Base-by-base conservation (phyloP, 2,888 invertebrate genomes). In the Caenorhabditis becei region DNA sequence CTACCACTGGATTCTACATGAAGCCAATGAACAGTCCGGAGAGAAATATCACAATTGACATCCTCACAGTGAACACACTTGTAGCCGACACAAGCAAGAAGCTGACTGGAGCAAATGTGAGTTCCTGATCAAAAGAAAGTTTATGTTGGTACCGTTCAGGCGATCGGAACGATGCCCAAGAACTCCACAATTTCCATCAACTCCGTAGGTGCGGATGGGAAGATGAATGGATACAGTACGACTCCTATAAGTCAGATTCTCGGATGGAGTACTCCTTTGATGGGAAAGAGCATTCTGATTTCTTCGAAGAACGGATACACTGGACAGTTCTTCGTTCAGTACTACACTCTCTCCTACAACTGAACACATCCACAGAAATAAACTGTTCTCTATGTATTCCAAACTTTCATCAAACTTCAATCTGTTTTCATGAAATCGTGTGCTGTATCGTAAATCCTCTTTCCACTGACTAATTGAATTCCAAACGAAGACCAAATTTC, bases 1-100 rank as follows among this genome's bases (percentile, higher is more conserved):
- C 62, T 1, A 62, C 54, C 1, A 71, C 71, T 1, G 71, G 71
- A n/a, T 54, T 71, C 16, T 59, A 59, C 24, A 70, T 70, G 69
- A 70, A 70, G 35, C 69, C 69, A 10, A 24, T n/a, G 16, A 37
- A 37, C 16, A n/a, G 24, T n/a, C 11, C 49, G 1, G 69, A 70
- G 10, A 23, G n/a, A 3, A 70, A 59, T 24, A 16, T 61, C 3
- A 23, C 26, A 4, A 23, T 70, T 10, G 49, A 49, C 7, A 41
- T 70, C n/a, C 18, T 28, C 16, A 49, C 59, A 1, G 26, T 51
- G 0, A 37, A 70, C 11, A 51, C 69, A 26, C 26, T 51, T 7
- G n/a, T 11, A 20, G 8, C 28, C 1, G 26, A 23, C 11, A 32
- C 26, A 5, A 44, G 20, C 1, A 18, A 18, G 0, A 51, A 51